Evolutionary conservation across 2,797 vertebrate species (phyloP), one percentile per base, ranked within the genome.

Genomic region (Tiaroga cobitis): DNA sequence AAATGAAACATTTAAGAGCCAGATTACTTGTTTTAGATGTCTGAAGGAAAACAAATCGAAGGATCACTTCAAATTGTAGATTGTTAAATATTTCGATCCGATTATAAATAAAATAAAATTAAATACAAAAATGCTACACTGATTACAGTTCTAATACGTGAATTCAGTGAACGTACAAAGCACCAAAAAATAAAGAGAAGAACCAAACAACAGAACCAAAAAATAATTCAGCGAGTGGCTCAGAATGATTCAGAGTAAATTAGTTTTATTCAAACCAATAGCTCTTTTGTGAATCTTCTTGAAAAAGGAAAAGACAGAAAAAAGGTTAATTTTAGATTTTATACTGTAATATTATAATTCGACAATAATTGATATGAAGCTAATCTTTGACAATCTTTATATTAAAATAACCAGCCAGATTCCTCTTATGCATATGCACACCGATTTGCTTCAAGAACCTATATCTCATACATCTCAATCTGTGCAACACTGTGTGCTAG

Each of bases 351-450:
- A n/a, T 74, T 26, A 26, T 16, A 43, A 72, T 46, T 15, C 3
- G 1, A 46, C 13, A 43, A 11, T 43, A 11, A 26, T 1, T 37
- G 41, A 56, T 77, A 39, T 24, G 54, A 65, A 80, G 39, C 39
- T 80, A 59, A 74, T 82, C 65, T 86, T 43, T 74, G 56, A 82
- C 63, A n/a, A 61, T 86, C 78, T 84, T 39, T 86, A 85, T 88
- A 92, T 89, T 84, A 89, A 91, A 91, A 90, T 89, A 91, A 92
- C 87, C 78, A 39, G 61, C 46, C n/a, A 80, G 80, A 82, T 34
- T 85, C 32, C n/a, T 80, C 18, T 72, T 54, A 67, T 34, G 65
- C 86, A 26, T 78, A 49, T 24, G 21, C 78, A 63, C 41, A 63
- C 8, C 3, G 49, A 70, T 75, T 77, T 87, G 87, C 85, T 81